Percentiles rank a stretch among this genome's conserved stretches.
Conservation (phyloP, 2,113 vertebrate species). For the Passer montanus region DNA sequence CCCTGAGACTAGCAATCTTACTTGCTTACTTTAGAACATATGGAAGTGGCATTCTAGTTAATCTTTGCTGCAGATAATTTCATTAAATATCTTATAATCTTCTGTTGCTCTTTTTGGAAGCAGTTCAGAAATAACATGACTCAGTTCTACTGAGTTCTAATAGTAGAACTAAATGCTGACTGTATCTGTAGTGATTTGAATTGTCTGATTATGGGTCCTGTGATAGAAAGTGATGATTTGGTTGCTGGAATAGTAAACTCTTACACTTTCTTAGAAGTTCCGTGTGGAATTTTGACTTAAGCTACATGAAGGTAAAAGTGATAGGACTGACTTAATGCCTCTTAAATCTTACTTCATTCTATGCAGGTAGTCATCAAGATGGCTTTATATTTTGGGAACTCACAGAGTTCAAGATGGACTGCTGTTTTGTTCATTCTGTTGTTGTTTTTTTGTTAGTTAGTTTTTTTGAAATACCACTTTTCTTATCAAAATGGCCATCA, state of each 20-base stretch:
- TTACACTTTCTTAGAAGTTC: not conserved
- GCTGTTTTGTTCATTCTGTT: not conserved
- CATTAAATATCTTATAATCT: not conserved
- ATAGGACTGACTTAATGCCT: not conserved
- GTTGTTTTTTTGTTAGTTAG: rapidly evolving
- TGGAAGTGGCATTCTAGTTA: not conserved
- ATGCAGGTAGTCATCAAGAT: not conserved
- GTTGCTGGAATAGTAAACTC: not conserved
- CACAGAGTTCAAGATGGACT: not conserved
- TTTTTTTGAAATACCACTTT: not conserved
- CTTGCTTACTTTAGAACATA: not conserved
- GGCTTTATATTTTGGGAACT: not conserved
- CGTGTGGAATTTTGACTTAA: not conserved
- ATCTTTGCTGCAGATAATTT: not conserved
- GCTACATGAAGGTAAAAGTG: not conserved
- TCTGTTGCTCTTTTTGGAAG: not conserved
- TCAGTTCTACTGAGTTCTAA: not conserved
- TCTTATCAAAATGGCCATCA: not conserved
- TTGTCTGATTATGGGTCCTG: not conserved
- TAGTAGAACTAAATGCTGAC: not conserved
- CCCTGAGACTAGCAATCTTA: not conserved
- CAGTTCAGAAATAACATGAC: not conserved
- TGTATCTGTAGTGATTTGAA: not conserved
- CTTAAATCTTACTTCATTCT: not conserved
- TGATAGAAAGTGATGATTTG: not conserved